These are phyloP conservation scores for Polyergus mexicanus DNA, from an alignment of 1,140 invertebrate species.

Conservation along the genomic window DNA sequence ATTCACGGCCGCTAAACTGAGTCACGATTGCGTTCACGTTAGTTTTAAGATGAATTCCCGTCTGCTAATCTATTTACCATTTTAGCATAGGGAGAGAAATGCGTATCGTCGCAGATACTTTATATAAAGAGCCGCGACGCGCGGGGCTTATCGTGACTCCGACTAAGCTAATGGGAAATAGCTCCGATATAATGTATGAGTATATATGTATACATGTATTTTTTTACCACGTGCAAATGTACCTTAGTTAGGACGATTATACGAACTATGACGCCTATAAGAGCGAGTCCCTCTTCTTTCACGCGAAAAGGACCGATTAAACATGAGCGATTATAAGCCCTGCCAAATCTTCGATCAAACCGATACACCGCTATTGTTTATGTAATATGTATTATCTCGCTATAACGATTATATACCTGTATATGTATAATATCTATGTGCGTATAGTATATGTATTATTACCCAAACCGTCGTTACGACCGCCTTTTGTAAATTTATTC, in stretches of 20 bases:
- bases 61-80: neutral
- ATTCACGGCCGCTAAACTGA: conserved; percentile 65
- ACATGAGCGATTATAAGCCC: conserved; percentile 31
- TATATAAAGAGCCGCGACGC: conserved; percentile 30
- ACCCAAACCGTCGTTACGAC: conserved; percentile 70
- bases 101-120: neutral
- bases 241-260: conserved; percentile 52
- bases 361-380: conserved; percentile 47
- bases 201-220: conserved; percentile 11
- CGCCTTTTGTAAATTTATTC: conserved; percentile 51
- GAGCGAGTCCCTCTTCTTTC: neutral
- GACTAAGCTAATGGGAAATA: conserved; percentile 68
- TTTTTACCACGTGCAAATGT: conserved; percentile 56
- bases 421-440: conserved; percentile 37
- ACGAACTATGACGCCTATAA: conserved; percentile 39
- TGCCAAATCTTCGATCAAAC: conserved; percentile 55
- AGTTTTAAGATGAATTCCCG: neutral
- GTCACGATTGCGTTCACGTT: conserved; percentile 39
- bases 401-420: conserved; percentile 45
- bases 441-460: conserved; percentile 75
- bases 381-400: conserved; percentile 55
- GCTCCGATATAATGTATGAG: conserved; percentile 52
- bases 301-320: conserved; percentile 19
- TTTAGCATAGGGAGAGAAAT: neutral
- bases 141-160: conserved; percentile 44